Percentiles rank a stretch among this genome's conserved stretches.
These are phyloP conservation scores for Margarornis squamiger DNA, from an alignment of 2,797 vertebrate genomes.

Conservation along the genomic window DNA sequence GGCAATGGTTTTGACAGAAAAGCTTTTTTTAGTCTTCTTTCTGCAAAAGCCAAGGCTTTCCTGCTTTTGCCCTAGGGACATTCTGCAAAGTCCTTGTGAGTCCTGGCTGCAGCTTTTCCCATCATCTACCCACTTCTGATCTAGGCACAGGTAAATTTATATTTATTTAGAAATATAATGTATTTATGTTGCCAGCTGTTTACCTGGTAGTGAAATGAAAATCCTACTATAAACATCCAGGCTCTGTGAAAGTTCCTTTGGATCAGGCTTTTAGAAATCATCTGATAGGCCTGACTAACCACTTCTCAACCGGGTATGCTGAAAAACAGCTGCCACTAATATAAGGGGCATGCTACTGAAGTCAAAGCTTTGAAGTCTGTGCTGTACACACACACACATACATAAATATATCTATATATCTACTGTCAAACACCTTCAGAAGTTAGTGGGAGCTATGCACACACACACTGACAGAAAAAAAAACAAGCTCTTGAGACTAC, in stretches of 20 bases:
- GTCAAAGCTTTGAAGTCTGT: conserved; percentile 22
- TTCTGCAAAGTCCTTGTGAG: neutral
- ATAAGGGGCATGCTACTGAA: neutral
- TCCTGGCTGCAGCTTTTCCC: neutral
- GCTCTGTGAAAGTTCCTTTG: neutral
- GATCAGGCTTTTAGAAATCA: neutral
- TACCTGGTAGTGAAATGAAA: neutral
- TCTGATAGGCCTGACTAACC: neutral
- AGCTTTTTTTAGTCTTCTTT: neutral
- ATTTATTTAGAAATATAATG: neutral
- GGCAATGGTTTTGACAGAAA: neutral
- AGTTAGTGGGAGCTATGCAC: conserved; percentile 35
- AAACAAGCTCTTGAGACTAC: conserved; percentile 37
- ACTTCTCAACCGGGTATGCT: neutral
- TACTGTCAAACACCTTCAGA: conserved; percentile 41
- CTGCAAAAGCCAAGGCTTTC: neutral
- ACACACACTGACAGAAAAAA: conserved; percentile 28
- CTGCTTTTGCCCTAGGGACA: neutral
- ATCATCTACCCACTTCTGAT: neutral
- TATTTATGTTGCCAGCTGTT: neutral
- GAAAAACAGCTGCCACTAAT: conserved; percentile 35
- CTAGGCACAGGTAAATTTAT: neutral
- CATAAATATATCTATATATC: neutral
- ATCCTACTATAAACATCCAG: neutral
- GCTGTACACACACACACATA: neutral